These are phyloP conservation scores for Xylocampa areola DNA, from an alignment of 2,888 invertebrate species.

Conservation along the genomic window DNA sequence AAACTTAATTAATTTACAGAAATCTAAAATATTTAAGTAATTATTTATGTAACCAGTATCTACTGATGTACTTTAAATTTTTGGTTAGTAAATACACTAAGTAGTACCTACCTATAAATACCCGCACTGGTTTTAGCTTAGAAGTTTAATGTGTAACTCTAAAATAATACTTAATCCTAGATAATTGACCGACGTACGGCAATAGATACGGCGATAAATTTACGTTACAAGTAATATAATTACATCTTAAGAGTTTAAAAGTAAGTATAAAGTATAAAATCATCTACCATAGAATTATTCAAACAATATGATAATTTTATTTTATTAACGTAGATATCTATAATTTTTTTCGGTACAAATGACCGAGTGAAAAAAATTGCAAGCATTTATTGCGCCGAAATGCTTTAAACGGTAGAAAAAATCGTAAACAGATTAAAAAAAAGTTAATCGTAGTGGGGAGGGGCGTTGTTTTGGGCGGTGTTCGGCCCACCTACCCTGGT, in stretches of 20 bases:
- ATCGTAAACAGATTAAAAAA: conserved; percentile 71
- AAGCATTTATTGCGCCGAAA: conserved; percentile 64
- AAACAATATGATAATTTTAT: conserved; percentile 57
- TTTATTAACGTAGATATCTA: conserved; percentile 35
- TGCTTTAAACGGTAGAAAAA: conserved; percentile 66
- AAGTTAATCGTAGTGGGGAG: conserved; percentile 66
- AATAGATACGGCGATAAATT: conserved; percentile 8
- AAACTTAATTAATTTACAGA: too few relatives aligned
- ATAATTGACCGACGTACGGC: conserved; percentile 7
- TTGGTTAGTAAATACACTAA: too few relatives aligned
- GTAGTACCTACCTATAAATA: too few relatives aligned
- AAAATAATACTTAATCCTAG: conserved; percentile 10
- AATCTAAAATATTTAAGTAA: too few relatives aligned
- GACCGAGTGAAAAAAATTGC: conserved; percentile 53
- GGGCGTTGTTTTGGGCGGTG: conserved; percentile 70
- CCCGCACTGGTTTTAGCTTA: conserved; percentile 21
- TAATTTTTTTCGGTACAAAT: conserved; percentile 55
- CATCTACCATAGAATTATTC: conserved; percentile 48
- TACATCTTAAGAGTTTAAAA: conserved; percentile 31
- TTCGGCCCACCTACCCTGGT: conserved; percentile 67
- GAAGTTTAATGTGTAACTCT: conserved; percentile 7
- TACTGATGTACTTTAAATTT: too few relatives aligned
- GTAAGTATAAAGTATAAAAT: conserved; percentile 31
- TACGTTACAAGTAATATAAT: conserved; percentile 21
- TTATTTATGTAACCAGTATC: too few relatives aligned